Conservation (phyloP, 2,797 vertebrate species). For the Streptopelia turtur region DNA sequence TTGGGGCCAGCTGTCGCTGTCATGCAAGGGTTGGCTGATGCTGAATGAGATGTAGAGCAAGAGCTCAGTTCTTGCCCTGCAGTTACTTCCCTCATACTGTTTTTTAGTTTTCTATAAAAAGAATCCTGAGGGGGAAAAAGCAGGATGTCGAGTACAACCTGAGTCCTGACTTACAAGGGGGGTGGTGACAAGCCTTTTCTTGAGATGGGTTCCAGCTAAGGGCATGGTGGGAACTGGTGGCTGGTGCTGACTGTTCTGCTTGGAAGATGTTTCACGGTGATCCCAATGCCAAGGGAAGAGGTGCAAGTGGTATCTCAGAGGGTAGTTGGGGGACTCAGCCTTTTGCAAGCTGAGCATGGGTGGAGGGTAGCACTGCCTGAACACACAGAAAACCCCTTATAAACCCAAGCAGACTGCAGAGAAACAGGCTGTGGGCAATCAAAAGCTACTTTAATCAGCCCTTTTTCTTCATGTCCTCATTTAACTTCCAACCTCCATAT, state of each 20-base stretch:
- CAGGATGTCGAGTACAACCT: not conserved
- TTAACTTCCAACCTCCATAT: not conserved
- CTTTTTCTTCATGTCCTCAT: not conserved
- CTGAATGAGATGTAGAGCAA: not conserved
- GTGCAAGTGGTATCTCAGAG: not conserved
- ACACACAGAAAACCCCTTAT: not conserved
- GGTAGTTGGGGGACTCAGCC: not conserved
- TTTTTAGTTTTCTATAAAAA: not conserved
- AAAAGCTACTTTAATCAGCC: not conserved
- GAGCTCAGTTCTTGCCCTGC: not conserved
- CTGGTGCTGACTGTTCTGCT: not conserved
- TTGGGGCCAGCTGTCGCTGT: not conserved
- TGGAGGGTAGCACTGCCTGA: not conserved
- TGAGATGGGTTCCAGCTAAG: not conserved
- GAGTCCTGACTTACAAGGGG: not conserved
- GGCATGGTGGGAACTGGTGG: not conserved
- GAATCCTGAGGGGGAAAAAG: rapidly evolving
- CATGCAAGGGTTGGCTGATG: rapidly evolving
- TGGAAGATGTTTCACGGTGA: not conserved
- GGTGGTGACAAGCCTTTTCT: not conserved
- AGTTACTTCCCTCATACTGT: not conserved
- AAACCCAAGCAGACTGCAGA: not conserved
- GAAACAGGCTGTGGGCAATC: not conserved
- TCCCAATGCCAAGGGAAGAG: not conserved
- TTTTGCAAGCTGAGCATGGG: not conserved